phyloP scores from a whole-genome alignment of 2,888 invertebrate species.

The Glyphotaelius pellucidus region DNA sequence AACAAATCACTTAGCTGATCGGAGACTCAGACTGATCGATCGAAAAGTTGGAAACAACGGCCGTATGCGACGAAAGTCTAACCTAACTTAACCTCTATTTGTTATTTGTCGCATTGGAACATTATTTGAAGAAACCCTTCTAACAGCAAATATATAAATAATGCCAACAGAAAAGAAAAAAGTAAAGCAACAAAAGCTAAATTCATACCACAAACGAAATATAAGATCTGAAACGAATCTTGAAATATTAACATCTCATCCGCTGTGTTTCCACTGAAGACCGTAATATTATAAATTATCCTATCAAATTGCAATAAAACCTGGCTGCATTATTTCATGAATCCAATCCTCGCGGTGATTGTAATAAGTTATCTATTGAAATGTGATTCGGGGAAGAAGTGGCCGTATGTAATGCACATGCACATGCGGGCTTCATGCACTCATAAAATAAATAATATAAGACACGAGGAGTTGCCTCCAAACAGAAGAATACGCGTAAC shows the following conservation, averaged over 20 bases:
- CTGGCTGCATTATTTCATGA: not conserved
- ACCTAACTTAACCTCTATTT: not conserved
- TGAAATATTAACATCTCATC: not conserved
- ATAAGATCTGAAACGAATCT: not conserved
- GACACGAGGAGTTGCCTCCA: conserved; percentile 11
- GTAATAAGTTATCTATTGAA: conserved; percentile 21
- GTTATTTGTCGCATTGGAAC: not conserved
- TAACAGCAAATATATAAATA: not conserved
- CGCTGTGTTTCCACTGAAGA: not conserved
- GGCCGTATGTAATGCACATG: not conserved
- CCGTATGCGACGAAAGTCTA: not conserved
- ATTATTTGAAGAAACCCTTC: not conserved
- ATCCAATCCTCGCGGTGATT: conserved; percentile 6
- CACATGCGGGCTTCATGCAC: conserved; percentile 27
- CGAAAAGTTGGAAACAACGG: too few relatives aligned
- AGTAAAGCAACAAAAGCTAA: not conserved
- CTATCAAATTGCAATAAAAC: not conserved
- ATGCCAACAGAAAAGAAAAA: not conserved
- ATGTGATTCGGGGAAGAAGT: conserved; percentile 31
- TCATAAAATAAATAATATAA: conserved; percentile 44
- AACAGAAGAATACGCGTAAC: conserved; percentile 55
- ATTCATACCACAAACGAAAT: not conserved
- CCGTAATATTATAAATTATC: not conserved
- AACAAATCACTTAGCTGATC: too few relatives aligned
- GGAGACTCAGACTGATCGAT: too few relatives aligned